A percentile compares a stretch with the other conserved stretches of the same genome.
Conservation (phyloP, 2,113 vertebrate genomes). For the Furnarius figulus region DNA sequence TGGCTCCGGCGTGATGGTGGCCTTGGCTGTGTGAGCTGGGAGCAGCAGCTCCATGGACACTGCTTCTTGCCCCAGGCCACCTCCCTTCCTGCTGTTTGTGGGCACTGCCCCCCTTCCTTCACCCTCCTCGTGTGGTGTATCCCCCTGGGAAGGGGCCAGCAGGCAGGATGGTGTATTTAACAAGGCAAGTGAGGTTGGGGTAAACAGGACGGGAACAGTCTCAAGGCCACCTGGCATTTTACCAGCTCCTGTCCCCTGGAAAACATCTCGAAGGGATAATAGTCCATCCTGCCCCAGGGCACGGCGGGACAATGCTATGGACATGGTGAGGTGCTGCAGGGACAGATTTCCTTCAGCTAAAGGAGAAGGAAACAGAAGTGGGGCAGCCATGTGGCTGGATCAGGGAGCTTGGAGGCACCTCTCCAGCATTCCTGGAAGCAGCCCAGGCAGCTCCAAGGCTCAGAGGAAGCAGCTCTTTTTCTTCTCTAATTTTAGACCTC, state of each 20-base stretch:
- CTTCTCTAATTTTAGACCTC: conserved; percentile 40
- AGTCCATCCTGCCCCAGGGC: not conserved
- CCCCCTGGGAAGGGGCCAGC: not conserved
- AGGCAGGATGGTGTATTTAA: not conserved
- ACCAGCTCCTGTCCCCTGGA: not conserved
- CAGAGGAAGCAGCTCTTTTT: not conserved
- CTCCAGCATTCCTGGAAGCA: not conserved
- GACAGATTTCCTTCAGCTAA: not conserved
- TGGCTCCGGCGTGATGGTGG: fast-evolving
- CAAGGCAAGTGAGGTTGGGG: not conserved
- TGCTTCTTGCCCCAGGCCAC: not conserved
- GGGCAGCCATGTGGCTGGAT: fast-evolving
- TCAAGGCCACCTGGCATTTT: not conserved
- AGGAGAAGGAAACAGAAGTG: not conserved
- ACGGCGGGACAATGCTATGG: fast-evolving
- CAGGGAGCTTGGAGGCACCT: not conserved
- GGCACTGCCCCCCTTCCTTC: not conserved
- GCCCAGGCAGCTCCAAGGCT: not conserved
- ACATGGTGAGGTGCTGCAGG: fast-evolving
- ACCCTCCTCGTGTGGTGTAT: fast-evolving
- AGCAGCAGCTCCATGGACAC: not conserved
- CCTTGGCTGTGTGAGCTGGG: not conserved
- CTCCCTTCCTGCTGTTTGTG: not conserved
- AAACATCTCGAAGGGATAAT: not conserved
- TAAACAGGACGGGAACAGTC: not conserved